Base-by-base conservation (phyloP, 2,113 vertebrate species). In the Lophura nycthemera region DNA sequence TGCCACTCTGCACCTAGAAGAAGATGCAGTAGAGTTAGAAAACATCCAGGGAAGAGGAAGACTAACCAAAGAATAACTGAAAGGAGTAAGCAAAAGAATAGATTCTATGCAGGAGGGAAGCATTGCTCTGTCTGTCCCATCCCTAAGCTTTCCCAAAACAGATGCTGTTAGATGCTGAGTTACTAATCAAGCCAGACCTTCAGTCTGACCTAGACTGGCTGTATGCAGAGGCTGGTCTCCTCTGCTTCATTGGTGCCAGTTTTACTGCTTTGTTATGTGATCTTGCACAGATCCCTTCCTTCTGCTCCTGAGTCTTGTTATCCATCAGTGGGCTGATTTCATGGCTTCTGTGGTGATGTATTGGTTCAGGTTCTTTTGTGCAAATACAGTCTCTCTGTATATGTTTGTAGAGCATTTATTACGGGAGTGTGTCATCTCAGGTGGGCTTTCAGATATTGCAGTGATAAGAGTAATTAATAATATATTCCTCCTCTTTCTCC, bases 121-220 rank as follows among this genome's bases (percentile, higher is more conserved):
- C 1, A 0, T 24, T 1, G 1, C 30, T 47, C 10, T 34, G 12
- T 59, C 40, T 7, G 0, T 34, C 52, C 63, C 2, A 1, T 50
- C 73, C 38, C 14, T 59, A 45, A 88, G 36, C 60, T 20, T 74
- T 42, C 70, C 52, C 43, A 78, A 13, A 29, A 25, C 0, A 1
- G 40, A 9, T 66, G 60, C 60, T 65, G 13, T 72, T 88, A 72
- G 42, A 66, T 42, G 10, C 61, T 34, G 27, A 67, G 61, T 84
- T 75, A 24, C 32, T 32, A 38, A 80, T 22, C 61, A 64, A 63
- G 30, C 14, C 57, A 71, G 63, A 43, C 47, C 42, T 88, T 85
- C 71, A 42, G 13, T 76, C 75, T 86, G 71, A 77, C 57, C 47
- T 60, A 40, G 32, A 5, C 32, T 36, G 59, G 10, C 32, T 92